phyloP scores from a whole-genome alignment of 2,888 invertebrate genomes.

The Eudasyphora cyanicolor region DNA sequence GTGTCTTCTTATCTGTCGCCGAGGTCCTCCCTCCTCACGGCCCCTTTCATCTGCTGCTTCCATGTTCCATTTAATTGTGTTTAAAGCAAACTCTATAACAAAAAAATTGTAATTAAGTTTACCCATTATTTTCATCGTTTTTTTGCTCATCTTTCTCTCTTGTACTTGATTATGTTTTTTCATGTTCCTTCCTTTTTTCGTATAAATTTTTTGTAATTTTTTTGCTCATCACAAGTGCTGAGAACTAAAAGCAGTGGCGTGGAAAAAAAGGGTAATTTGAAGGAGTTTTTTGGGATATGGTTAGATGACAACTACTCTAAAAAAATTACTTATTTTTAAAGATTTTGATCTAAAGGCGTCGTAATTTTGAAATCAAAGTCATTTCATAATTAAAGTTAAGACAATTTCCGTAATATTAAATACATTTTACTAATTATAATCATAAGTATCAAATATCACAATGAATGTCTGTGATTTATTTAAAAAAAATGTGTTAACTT shows the following conservation, averaged over 20 bases:
- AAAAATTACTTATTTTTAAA: no score
- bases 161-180: constrained; percentile 33
- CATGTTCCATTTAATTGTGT: constrained; percentile 45
- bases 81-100: constrained; percentile 40
- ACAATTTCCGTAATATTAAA: no score
- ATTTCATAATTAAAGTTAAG: no score
- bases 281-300: no score
- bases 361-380: no score
- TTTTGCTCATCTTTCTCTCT: not conserved
- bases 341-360: no score
- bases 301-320: no score
- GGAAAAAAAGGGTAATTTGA: not conserved
- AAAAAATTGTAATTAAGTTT: constrained; percentile 47
- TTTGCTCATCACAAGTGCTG: not conserved
- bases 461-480: no score
- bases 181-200: constrained; percentile 28
- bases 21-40: no score
- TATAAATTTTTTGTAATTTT: constrained; percentile 14
- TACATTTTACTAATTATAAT: no score
- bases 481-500: no score
- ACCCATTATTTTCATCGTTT: constrained; percentile 26
- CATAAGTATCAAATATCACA: no score
- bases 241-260: constrained; percentile 1
- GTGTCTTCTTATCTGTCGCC: not conserved
- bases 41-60: not conserved